These are phyloP conservation scores for Oryctes rhinoceros DNA, from an alignment of 1,140 invertebrate species.

Conservation along the genomic window DNA sequence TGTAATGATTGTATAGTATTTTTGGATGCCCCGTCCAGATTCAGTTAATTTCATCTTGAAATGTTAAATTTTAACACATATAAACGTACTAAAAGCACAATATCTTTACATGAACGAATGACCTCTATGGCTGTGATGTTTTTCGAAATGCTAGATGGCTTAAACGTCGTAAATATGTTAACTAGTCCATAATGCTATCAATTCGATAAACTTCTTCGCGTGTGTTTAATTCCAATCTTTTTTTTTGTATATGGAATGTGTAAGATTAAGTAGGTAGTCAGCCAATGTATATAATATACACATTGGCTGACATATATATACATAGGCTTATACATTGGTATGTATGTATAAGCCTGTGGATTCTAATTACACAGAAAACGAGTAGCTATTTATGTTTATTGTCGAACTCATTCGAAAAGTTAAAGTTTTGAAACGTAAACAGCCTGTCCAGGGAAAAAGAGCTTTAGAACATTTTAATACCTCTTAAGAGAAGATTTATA, in stretches of 20 bases:
- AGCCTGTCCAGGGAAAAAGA: background rate
- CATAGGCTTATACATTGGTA: too few species aligned
- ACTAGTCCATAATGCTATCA: background rate
- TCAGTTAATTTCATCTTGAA: too few species aligned
- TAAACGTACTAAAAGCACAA: too few species aligned
- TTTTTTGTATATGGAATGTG: background rate
- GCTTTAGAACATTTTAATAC: background rate
- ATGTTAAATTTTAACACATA: too few species aligned
- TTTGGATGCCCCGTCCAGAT: too few species aligned
- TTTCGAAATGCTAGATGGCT: background rate
- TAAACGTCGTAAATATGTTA: background rate
- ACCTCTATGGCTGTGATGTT: too few species aligned
- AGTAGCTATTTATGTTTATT: background rate
- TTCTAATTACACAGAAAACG: background rate
- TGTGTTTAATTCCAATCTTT: background rate
- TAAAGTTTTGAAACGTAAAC: background rate
- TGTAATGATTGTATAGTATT: too few species aligned
- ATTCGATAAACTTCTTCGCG: background rate
- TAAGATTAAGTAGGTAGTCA: background rate
- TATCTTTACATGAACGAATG: too few species aligned
- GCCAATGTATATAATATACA: background rate
- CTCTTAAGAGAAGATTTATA: background rate
- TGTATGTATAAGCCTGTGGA: background rate
- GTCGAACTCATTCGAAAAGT: background rate
- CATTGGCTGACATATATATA: too few species aligned